These are phyloP conservation scores for Novumbra hubbsi DNA, from an alignment of 2,797 vertebrate genomes.

Conservation along the genomic window DNA sequence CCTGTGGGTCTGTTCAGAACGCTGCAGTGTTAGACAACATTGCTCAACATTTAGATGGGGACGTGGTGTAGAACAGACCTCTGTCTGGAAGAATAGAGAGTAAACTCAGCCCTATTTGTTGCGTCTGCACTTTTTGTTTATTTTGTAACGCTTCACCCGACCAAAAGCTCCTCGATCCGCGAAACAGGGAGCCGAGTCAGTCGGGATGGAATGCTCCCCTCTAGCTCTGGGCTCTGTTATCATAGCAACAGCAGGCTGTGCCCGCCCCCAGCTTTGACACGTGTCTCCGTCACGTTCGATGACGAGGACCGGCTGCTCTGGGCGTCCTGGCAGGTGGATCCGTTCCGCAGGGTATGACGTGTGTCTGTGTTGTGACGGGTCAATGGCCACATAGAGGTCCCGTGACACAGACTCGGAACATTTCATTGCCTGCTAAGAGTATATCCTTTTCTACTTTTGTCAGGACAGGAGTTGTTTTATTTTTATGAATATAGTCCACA, in stretches of 20 bases:
- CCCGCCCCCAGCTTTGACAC: background rate
- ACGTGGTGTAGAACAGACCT: background rate
- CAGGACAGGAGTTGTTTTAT: too few species aligned
- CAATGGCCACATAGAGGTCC: background rate
- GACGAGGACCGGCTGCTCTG: background rate
- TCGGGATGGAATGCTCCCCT: background rate
- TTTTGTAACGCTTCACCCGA: background rate
- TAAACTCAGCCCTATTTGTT: background rate
- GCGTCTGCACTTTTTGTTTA: background rate
- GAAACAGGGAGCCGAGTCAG: background rate
- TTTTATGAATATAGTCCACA: too few species aligned
- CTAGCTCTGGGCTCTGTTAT: background rate
- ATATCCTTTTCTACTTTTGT: too few species aligned
- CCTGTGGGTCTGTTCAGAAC: slow-evolving; percentile 3
- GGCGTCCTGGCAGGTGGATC: background rate
- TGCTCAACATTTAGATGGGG: background rate
- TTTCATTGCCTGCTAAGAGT: too few species aligned
- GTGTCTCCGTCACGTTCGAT: background rate
- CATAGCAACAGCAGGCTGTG: background rate
- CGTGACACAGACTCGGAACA: background rate
- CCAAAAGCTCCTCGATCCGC: background rate
- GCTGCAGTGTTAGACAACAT: background rate
- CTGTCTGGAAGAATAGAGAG: background rate
- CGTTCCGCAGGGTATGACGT: background rate
- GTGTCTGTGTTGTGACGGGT: background rate